phyloP scores from a whole-genome alignment of 2,797 vertebrate species.

The Lepidocolaptes lacrymiger region DNA sequence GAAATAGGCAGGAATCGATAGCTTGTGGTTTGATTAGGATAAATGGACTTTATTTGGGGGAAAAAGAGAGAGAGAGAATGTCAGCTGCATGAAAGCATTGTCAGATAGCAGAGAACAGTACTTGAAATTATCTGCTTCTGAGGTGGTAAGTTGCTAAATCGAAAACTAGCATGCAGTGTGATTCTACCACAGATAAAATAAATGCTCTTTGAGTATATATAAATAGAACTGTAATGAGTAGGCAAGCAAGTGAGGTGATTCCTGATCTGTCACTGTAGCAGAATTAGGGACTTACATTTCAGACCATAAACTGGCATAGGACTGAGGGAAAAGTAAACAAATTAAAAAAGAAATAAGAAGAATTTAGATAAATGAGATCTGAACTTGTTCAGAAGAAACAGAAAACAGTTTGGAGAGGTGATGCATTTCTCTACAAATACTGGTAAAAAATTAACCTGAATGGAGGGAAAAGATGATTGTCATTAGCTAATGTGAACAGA shows the following conservation, averaged over 20 bases:
- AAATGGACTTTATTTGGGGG: constrained; percentile 35
- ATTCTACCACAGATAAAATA: constrained; percentile 63
- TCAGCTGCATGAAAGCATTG: constrained; percentile 12
- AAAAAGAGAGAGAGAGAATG: background rate
- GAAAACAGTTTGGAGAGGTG: background rate
- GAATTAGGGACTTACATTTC: background rate
- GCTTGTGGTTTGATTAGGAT: constrained; percentile 41
- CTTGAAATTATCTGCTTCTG: constrained; percentile 1
- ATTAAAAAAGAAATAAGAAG: background rate
- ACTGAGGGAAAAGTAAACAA: background rate
- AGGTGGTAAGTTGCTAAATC: constrained; percentile 60
- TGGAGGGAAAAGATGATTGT: background rate
- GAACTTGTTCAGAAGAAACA: background rate
- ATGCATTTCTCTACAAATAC: background rate
- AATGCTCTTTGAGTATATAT: constrained; percentile 44
- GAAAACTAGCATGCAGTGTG: constrained; percentile 46
- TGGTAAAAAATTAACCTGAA: constrained; percentile 18
- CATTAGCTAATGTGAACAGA: background rate
- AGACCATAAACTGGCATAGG: background rate
- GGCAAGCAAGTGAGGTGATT: constrained; percentile 31
- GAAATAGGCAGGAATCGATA: constrained; percentile 28
- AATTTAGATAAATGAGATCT: background rate
- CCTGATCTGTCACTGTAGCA: constrained; percentile 25
- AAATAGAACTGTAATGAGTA: constrained; percentile 57
- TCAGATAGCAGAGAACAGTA: background rate